Evolutionary conservation across 2,888 invertebrate species (phyloP).

Genomic region (Drosophila koepferae): DNA sequence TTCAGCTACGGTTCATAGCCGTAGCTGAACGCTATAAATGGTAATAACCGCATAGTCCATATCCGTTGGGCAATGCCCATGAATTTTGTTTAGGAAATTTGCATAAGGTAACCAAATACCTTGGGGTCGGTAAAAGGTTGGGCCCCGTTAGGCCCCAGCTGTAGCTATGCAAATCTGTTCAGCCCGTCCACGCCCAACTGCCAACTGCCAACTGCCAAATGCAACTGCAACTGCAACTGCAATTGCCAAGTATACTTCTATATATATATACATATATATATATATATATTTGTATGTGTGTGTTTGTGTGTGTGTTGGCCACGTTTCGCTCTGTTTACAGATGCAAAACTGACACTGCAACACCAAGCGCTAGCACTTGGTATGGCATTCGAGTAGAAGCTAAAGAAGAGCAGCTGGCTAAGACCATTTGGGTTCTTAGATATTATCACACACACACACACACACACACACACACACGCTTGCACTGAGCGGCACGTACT

Average conservation of each 20-base stretch:
- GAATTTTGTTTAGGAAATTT: constrained; percentile 61
- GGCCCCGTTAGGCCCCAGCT: constrained; percentile 47
- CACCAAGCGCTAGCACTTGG: constrained; percentile 52
- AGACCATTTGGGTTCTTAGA: constrained; percentile 43
- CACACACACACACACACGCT: constrained; percentile 21
- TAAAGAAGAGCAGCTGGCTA: constrained; percentile 15
- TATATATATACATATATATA: background rate
- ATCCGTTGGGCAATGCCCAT: constrained; percentile 58
- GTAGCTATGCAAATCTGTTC: constrained; percentile 42
- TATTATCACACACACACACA: constrained; percentile 46
- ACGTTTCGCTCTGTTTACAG: constrained; percentile 69
- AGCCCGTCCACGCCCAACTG: constrained; percentile 36
- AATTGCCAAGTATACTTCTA: constrained; percentile 3
- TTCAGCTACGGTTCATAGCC: constrained; percentile 15
- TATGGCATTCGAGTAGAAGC: constrained; percentile 16
- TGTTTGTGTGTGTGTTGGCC: constrained; percentile 24
- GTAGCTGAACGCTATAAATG: constrained; percentile 39
- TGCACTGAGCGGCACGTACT: constrained; percentile 6
- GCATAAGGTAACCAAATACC: constrained; percentile 62
- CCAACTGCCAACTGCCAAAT: constrained; percentile 22
- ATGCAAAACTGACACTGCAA: constrained; percentile 74
- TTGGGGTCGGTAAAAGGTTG: constrained; percentile 59
- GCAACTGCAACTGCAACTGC: constrained; percentile 12
- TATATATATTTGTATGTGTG: background rate
- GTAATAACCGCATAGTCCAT: constrained; percentile 52